Percentiles rank a stretch among this genome's conserved stretches.
phyloP scores from a whole-genome alignment of 2,888 invertebrate genomes.

The Synergus laeviventris region DNA sequence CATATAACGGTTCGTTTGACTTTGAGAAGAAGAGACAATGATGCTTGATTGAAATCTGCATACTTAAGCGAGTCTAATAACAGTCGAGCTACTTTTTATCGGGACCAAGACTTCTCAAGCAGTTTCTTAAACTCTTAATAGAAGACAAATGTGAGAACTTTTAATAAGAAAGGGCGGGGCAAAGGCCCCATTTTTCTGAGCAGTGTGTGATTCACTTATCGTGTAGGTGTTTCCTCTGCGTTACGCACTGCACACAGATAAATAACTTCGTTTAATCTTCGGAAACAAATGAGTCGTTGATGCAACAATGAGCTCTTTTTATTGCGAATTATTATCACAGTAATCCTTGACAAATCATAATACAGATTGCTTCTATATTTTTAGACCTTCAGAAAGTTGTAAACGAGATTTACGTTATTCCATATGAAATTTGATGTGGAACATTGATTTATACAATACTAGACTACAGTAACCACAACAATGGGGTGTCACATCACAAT shows the following conservation, averaged over 20 bases:
- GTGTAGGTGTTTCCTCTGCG: constrained; percentile 37
- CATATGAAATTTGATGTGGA: too few species aligned
- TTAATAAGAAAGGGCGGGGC: background rate
- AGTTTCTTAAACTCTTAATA: background rate
- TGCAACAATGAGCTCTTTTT: constrained; percentile 21
- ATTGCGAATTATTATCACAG: constrained; percentile 5
- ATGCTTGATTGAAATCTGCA: constrained; percentile 2
- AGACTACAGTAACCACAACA: too few species aligned
- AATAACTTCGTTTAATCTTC: constrained; percentile 36
- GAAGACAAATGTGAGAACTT: background rate
- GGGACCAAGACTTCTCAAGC: background rate
- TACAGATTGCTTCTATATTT: background rate
- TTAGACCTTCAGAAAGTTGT: constrained; percentile 1
- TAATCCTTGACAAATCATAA: constrained; percentile 17
- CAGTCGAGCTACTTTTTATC: constrained; percentile 8
- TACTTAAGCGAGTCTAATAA: constrained; percentile 2
- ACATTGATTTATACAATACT: too few species aligned
- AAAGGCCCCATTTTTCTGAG: constrained; percentile 48
- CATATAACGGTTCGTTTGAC: background rate
- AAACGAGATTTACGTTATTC: background rate
- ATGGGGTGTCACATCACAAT: too few species aligned
- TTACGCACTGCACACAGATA: constrained; percentile 11
- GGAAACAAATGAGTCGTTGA: constrained; percentile 23
- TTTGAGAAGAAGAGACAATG: background rate
- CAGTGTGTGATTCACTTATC: constrained; percentile 56